phyloP scores from a whole-genome alignment of 2,113 vertebrate species.

The Grantiella picta region DNA sequence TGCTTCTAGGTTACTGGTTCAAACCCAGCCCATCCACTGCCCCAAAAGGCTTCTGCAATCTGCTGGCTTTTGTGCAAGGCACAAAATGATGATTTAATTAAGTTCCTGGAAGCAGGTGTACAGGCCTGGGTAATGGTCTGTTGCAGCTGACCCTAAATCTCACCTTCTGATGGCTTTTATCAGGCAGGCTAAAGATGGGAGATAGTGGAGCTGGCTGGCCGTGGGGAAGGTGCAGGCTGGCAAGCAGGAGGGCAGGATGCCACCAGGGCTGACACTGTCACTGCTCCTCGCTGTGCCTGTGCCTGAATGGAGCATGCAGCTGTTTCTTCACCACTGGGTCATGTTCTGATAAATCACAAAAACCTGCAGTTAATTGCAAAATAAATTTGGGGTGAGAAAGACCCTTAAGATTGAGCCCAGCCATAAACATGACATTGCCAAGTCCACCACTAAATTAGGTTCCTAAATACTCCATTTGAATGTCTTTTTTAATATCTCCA shows the following conservation, averaged over 20 bases:
- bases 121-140: background rate
- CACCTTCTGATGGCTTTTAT: background rate
- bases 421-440: background rate
- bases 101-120: background rate
- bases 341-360: accelerated
- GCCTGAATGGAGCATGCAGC: accelerated
- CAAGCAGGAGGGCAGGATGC: accelerated
- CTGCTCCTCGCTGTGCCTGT: accelerated
- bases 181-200: background rate
- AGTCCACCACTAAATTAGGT: background rate
- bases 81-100: background rate
- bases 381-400: background rate
- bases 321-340: background rate
- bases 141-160: conserved; percentile 2
- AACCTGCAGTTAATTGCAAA: background rate
- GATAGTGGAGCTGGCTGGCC: accelerated
- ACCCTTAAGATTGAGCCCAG: accelerated
- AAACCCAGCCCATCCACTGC: background rate
- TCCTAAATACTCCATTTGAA: background rate
- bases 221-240: background rate
- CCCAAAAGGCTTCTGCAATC: background rate
- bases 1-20: background rate
- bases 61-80: background rate
- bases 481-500: background rate
- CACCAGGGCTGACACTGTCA: background rate